A percentile compares a stretch with the other conserved stretches of the same genome.
phyloP scores from a whole-genome alignment of 2,113 vertebrate genomes.

The Rostratula benghalensis region DNA sequence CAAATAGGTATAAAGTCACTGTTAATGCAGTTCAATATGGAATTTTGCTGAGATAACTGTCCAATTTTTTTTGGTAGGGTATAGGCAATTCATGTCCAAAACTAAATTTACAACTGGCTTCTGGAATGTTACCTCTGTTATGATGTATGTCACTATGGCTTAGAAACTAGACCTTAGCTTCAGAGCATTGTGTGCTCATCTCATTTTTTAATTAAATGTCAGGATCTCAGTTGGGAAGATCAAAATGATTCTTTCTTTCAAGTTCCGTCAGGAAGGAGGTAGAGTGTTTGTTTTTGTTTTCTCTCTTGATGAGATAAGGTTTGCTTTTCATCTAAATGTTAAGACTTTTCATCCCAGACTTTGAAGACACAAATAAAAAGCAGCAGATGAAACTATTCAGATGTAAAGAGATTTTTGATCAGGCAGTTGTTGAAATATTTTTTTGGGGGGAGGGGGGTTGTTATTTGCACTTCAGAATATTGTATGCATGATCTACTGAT shows the following conservation, averaged over 20 bases:
- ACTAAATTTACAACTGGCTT: neutral
- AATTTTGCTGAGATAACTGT: neutral
- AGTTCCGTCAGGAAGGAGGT: neutral
- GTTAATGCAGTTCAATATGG: neutral
- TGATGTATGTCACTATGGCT: neutral
- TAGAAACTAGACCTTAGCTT: constrained; percentile 17
- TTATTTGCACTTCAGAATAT: neutral
- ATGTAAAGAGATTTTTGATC: constrained; percentile 41
- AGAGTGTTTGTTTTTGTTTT: neutral
- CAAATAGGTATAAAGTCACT: neutral
- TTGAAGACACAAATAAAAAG: constrained; percentile 45
- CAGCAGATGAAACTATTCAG: neutral
- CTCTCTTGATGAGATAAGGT: neutral
- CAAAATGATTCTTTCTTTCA: constrained; percentile 51
- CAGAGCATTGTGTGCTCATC: neutral
- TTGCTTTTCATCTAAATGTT: constrained; percentile 52
- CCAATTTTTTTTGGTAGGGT: neutral
- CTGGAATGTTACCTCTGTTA: neutral
- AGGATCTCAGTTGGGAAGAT: constrained; percentile 29
- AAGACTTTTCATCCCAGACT: constrained; percentile 21
- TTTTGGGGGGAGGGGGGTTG: too few species aligned
- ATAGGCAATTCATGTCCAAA: neutral
- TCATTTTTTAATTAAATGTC: constrained; percentile 56
- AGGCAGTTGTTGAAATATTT: neutral
- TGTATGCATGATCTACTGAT: neutral